Conservation (phyloP, 2,113 vertebrate species). For the Tychaedon coryphoeus region DNA sequence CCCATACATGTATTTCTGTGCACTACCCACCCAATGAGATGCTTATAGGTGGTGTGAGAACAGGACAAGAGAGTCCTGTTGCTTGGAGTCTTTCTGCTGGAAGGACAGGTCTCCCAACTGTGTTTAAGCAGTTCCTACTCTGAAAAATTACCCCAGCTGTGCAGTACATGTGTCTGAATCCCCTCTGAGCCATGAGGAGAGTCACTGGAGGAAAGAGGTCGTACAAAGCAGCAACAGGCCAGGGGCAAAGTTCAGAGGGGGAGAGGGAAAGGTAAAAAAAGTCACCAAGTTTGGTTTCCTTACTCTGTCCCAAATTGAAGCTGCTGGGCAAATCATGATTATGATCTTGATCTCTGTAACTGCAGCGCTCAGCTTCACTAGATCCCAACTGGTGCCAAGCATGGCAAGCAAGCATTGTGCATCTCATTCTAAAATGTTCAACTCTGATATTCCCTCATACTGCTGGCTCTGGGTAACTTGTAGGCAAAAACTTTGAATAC, state of each 20-base stretch:
- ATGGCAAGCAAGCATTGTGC: background rate
- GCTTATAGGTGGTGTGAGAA: background rate
- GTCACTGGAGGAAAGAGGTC: background rate
- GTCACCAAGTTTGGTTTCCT: background rate
- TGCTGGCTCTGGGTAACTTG: background rate
- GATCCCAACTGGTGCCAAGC: background rate
- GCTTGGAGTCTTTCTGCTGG: background rate
- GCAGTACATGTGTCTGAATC: background rate
- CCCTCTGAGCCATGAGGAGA: background rate
- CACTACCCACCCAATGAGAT: background rate
- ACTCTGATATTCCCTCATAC: background rate
- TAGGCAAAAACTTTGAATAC: background rate
- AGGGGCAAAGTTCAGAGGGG: background rate
- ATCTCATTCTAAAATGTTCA: background rate
- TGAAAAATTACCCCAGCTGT: background rate
- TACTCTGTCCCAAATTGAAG: background rate
- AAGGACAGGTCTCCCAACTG: background rate
- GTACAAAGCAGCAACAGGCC: background rate
- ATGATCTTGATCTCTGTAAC: background rate
- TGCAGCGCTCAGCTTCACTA: background rate
- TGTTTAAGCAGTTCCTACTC: background rate
- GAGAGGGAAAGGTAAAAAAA: background rate
- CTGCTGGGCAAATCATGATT: accelerated
- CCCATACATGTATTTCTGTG: background rate
- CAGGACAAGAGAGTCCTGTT: background rate